phyloP scores from a whole-genome alignment of 2,113 vertebrate genomes.

The Notiomystis cincta region DNA sequence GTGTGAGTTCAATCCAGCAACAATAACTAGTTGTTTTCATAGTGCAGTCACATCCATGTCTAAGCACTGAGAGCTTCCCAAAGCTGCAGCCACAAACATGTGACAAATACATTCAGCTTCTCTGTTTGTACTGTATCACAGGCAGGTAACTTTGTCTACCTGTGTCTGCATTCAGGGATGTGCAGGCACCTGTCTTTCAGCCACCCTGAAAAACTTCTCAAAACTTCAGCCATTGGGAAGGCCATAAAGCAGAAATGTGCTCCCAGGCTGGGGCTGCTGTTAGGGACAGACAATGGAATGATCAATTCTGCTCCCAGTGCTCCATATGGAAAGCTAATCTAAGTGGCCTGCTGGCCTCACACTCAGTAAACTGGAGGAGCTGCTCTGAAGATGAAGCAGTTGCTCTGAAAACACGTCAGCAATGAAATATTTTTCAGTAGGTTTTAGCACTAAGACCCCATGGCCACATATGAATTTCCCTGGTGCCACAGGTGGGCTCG shows the following conservation, averaged over 20 bases:
- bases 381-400: background rate
- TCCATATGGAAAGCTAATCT: background rate
- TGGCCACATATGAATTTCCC: background rate
- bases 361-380: background rate
- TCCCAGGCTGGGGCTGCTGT: background rate
- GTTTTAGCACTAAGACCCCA: background rate
- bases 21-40: background rate
- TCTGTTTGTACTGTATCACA: rapidly evolving
- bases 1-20: background rate
- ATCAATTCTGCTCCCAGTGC: background rate
- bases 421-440: background rate
- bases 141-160: background rate
- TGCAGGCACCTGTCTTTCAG: background rate
- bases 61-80: background rate
- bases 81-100: background rate
- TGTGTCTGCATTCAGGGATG: background rate
- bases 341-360: background rate
- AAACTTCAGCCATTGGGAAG: background rate
- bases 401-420: background rate
- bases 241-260: background rate
- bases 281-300: background rate
- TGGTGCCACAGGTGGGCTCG: background rate
- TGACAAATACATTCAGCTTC: background rate
- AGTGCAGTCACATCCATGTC: background rate
- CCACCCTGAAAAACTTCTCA: background rate